Percentiles rank a stretch among this genome's conserved stretches.
phyloP scores from a whole-genome alignment of 2,113 vertebrate species.

The Dasyurus viverrinus region DNA sequence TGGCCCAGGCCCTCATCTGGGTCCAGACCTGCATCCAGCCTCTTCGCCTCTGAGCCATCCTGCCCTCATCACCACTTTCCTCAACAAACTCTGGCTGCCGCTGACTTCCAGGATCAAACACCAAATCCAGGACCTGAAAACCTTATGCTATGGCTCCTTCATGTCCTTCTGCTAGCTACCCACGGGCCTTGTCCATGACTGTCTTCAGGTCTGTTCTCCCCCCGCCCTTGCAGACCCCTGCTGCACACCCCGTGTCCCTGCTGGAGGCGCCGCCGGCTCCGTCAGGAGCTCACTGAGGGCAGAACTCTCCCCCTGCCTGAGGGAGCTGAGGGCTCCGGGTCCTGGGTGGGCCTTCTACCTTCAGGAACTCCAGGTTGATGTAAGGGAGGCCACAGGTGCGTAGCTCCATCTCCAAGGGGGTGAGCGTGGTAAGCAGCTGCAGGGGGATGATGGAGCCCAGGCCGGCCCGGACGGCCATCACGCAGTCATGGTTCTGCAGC shows the following conservation, averaged over 20 bases:
- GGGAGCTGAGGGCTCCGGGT: background rate
- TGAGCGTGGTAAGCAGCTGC: constrained; percentile 95
- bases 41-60: too few relatives aligned
- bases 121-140: background rate
- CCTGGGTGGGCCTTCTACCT: constrained; percentile 81
- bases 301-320: too few relatives aligned
- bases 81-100: background rate
- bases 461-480: constrained; percentile 93
- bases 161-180: background rate
- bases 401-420: constrained; percentile 94
- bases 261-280: background rate
- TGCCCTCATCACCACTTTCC: background rate
- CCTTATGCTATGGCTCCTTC: background rate
- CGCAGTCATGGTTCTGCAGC: constrained; percentile 93
- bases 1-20: too few relatives aligned
- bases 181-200: background rate
- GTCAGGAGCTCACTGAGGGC: too few relatives aligned
- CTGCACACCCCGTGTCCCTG: background rate
- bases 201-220: background rate
- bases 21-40: too few relatives aligned
- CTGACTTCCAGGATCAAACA: background rate
- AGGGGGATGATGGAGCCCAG: constrained; percentile 96
- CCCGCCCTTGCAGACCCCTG: too few relatives aligned
- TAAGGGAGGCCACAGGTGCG: constrained; percentile 96
- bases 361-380: constrained; percentile 98